phyloP scores from a whole-genome alignment of 2,113 vertebrate species.

The Nymphicus hollandicus region DNA sequence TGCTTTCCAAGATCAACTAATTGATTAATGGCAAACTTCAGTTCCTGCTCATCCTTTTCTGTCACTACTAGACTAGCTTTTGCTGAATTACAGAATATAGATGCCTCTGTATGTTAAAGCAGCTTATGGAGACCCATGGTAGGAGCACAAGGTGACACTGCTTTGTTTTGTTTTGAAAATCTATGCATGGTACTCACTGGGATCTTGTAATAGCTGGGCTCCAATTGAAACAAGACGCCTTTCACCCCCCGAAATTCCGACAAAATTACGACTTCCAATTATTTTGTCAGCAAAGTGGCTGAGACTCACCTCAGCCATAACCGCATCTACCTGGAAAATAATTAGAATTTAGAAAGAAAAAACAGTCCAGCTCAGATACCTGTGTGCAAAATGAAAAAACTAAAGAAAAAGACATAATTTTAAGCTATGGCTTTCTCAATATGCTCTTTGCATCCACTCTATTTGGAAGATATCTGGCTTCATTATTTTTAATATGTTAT shows the following conservation, averaged over 20 bases:
- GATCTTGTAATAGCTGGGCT: slow-evolving; percentile 91
- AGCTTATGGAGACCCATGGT: background rate
- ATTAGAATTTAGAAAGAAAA: background rate
- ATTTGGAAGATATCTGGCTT: background rate
- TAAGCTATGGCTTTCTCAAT: background rate
- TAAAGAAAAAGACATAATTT: fast-evolving
- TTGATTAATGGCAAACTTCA: background rate
- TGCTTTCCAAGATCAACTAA: background rate
- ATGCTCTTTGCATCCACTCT: background rate
- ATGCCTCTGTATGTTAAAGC: background rate
- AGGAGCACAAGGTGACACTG: background rate
- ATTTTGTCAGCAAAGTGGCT: slow-evolving; percentile 84
- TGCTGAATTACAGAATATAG: background rate
- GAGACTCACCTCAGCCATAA: slow-evolving; percentile 89
- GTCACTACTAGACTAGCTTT: background rate
- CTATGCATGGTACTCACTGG: slow-evolving; percentile 79
- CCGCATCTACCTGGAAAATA: slow-evolving; percentile 80
- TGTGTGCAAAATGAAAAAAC: background rate
- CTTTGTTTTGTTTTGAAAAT: background rate
- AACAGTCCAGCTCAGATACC: background rate
- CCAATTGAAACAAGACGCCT: slow-evolving; percentile 91
- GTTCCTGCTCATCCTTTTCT: background rate
- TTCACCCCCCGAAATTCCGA: slow-evolving; percentile 90
- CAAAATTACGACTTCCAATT: slow-evolving; percentile 81
- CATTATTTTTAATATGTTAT: background rate